A percentile compares a stretch with the other conserved stretches of the same genome.
phyloP scores from a whole-genome alignment of 2,888 invertebrate species.

The Sussaba pulchella region DNA sequence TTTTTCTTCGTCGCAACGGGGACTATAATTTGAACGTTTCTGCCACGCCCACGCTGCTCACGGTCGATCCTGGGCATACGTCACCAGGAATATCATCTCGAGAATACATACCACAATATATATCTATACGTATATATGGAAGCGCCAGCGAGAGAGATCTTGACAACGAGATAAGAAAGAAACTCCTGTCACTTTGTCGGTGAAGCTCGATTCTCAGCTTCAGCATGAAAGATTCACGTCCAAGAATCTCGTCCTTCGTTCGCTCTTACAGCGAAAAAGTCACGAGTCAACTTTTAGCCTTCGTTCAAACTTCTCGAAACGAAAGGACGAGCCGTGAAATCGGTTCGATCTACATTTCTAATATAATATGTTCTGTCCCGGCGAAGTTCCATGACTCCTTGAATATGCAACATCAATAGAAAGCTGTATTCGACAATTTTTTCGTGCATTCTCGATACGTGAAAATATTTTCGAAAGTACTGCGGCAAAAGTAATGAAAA shows the following conservation, averaged over 20 bases:
- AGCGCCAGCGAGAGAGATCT: constrained; percentile 60
- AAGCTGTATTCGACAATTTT: not conserved
- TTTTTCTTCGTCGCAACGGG: constrained; percentile 45
- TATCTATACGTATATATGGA: constrained; percentile 11
- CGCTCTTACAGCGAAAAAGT: constrained; percentile 6
- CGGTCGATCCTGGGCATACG: constrained; percentile 67
- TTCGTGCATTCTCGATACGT: too few species aligned
- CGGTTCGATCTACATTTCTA: constrained; percentile 35
- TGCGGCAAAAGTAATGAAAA: not conserved
- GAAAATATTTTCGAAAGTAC: not conserved
- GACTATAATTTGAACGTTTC: constrained; percentile 75
- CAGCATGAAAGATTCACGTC: constrained; percentile 21
- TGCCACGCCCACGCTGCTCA: constrained; percentile 75
- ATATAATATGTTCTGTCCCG: constrained; percentile 13
- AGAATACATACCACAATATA: constrained; percentile 21
- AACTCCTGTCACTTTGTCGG: constrained; percentile 78
- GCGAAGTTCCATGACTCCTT: not conserved
- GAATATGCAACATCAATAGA: not conserved
- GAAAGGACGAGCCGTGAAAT: constrained; percentile 38
- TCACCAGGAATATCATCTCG: constrained; percentile 66
- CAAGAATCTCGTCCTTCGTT: not conserved
- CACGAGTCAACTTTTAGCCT: constrained; percentile 12
- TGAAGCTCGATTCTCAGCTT: constrained; percentile 40
- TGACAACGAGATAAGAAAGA: constrained; percentile 62
- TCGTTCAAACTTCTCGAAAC: constrained; percentile 8